Conservation (phyloP, 2,113 vertebrate species). For the Tupaia tana region DNA sequence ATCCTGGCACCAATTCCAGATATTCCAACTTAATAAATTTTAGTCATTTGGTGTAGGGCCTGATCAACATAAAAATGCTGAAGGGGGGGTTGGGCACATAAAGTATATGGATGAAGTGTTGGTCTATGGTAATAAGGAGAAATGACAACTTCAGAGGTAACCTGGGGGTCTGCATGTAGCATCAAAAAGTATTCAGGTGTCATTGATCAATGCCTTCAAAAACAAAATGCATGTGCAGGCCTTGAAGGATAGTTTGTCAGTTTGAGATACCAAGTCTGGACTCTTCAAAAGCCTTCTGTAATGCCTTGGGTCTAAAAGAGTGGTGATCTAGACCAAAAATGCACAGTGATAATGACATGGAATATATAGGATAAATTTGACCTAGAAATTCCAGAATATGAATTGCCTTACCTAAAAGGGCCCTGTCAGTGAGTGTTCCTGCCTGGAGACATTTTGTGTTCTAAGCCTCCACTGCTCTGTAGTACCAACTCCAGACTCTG, state of each 20-base stretch:
- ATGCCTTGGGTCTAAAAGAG: not conserved
- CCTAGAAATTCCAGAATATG: constrained; percentile 23
- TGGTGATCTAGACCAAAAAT: not conserved
- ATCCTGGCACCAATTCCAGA: not conserved
- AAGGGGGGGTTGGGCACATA: not conserved
- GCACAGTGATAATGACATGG: not conserved
- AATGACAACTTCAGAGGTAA: not conserved
- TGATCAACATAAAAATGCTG: not conserved
- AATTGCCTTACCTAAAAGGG: not conserved
- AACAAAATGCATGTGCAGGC: not conserved
- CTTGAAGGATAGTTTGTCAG: not conserved
- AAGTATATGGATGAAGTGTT: not conserved
- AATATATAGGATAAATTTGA: not conserved
- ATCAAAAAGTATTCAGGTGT: not conserved
- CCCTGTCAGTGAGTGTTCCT: not conserved
- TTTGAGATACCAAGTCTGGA: not conserved
- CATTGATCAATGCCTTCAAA: not conserved
- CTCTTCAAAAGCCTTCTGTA: not conserved
- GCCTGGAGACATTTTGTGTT: not conserved
- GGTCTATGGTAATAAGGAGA: not conserved
- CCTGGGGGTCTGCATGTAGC: not conserved
- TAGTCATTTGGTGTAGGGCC: not conserved
- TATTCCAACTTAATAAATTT: not conserved
- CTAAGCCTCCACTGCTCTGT: not conserved
- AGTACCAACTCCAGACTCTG: not conserved